Base-by-base conservation (phyloP, 1,140 invertebrate genomes). In the Polypedilum pembai region DNA sequence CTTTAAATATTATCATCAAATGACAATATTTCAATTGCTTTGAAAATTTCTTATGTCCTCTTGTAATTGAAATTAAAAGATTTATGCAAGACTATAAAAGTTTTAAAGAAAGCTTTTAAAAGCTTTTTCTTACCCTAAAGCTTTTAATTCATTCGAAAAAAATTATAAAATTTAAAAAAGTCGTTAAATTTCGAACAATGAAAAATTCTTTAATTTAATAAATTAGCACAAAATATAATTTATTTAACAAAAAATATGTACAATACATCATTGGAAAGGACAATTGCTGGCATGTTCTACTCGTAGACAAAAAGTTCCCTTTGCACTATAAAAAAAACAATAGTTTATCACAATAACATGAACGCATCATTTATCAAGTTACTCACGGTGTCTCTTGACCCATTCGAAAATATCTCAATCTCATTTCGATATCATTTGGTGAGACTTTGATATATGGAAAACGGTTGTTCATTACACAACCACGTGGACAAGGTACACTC, bases 401-500 rank as follows among this genome's bases (percentile, higher is more conserved):
- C 12, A 69, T 18, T 69, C 20, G 17, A 5, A 69, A 69, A 18
- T 69, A 69, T 69, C 20, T 69, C 17, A 69, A 69, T 20, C 10
- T 69, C 65, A 18, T 18, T 69, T 18, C 65, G 8, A 69, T 69
- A 69, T 69, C 65, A 69, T 20, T 69, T 21, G 65, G 65, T 5
- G 5, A 18, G 20, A 18, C 20, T 3, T 56, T 56, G 4, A 69
- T 18, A 10, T 8, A 40, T 77, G 78, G 1, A 80, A 76, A 15
- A 78, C 82, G 76, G 65, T 79, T 76, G 76, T 76, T 78, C 79
- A 85, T 83, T 0, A 87, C 85, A 78, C 88, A 90, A 0, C 83
- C 81, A 2, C 83, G 80, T 65, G 85, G 84, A 76, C 88, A 90
- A 0, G 88, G 88, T 8, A 86, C 79, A 0, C 86, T 88, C 15